phyloP scores from a whole-genome alignment of 1,140 invertebrate species.

The Meteorus sp. region DNA sequence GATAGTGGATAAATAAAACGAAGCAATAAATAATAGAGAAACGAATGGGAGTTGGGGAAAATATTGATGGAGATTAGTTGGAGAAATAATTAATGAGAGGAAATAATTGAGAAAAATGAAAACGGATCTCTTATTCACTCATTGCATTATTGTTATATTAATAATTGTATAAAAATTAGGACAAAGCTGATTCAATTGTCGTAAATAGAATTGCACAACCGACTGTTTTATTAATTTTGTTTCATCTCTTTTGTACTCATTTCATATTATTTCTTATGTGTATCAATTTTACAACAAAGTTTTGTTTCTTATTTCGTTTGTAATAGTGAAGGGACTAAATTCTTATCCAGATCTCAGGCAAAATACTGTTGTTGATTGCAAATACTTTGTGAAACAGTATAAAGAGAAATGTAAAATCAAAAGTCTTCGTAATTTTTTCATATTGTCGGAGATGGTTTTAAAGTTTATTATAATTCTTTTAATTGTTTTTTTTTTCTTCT shows the following conservation, averaged over 20 bases:
- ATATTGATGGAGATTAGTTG: too few relatives aligned
- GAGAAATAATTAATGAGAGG: too few relatives aligned
- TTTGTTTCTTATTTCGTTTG: too few relatives aligned
- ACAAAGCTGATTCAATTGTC: not conserved
- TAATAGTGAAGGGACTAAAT: too few relatives aligned
- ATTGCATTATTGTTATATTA: not conserved
- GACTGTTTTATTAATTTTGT: not conserved
- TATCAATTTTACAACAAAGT: too few relatives aligned
- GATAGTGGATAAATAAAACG: not conserved
- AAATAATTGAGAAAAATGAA: not conserved
- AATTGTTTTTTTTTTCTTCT: not conserved
- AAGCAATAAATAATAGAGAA: not conserved
- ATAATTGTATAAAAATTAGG: not conserved
- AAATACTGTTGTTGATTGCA: too few relatives aligned
- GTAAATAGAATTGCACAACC: not conserved
- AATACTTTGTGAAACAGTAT: too few relatives aligned
- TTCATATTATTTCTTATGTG: not conserved
- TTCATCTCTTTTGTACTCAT: not conserved
- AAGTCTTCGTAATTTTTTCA: too few relatives aligned
- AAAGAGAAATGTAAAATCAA: too few relatives aligned
- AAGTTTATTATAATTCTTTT: too few relatives aligned
- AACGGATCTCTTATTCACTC: slow-evolving; percentile 17
- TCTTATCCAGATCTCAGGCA: too few relatives aligned
- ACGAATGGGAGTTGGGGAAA: not conserved
- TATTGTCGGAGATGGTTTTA: too few relatives aligned